Evolutionary conservation across 2,113 vertebrate genomes (phyloP).

Genomic region (Cettia cetti): DNA sequence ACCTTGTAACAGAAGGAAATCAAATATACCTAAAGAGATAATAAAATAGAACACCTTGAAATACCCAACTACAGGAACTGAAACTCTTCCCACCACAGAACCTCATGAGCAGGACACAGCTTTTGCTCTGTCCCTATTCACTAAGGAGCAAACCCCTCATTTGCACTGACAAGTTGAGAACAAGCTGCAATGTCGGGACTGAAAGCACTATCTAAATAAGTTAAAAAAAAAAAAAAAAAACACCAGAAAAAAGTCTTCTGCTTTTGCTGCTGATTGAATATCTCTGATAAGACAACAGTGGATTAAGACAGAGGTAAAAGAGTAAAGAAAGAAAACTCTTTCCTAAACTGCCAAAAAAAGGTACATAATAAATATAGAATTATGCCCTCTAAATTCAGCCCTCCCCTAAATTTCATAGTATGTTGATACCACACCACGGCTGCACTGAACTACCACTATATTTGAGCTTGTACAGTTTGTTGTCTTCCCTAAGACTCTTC

Average conservation of each 20-base stretch:
- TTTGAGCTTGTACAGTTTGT: background rate
- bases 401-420: background rate
- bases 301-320: background rate
- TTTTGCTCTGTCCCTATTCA: background rate
- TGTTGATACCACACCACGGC: background rate
- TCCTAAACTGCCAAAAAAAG: background rate
- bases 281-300: background rate
- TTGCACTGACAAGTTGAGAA: background rate
- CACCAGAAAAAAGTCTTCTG: background rate
- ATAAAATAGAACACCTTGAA: background rate
- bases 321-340: background rate
- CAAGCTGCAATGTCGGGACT: background rate
- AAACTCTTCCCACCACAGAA: background rate
- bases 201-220: background rate
- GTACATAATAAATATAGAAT: background rate
- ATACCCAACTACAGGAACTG: background rate
- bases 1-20: background rate
- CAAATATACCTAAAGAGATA: background rate
- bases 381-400: background rate
- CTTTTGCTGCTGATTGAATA: background rate
- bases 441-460: background rate
- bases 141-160: background rate
- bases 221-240: background rate
- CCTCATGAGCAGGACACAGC: background rate
- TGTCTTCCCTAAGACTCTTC: background rate